phyloP scores from a whole-genome alignment of 2,113 vertebrate species.

The Ivindomyrus marchei region DNA sequence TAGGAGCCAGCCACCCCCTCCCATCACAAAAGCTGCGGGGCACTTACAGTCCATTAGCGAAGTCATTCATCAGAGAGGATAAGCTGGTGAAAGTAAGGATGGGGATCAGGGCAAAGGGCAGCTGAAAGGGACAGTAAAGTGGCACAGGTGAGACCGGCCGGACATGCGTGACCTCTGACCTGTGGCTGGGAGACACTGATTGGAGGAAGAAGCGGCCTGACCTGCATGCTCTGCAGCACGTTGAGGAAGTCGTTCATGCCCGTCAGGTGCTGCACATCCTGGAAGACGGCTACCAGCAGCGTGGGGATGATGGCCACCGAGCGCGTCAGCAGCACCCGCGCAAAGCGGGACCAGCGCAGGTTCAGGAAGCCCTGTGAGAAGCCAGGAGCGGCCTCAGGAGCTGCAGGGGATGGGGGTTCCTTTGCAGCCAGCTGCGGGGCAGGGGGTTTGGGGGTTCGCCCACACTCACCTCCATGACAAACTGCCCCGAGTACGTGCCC shows the following conservation, averaged over 20 bases:
- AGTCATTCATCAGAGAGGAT: conserved; percentile 81
- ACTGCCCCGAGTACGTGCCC: conserved; percentile 93
- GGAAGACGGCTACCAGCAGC: conserved; percentile 80
- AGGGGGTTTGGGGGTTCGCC: neutral
- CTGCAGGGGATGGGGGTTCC: neutral
- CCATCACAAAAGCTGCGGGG: neutral
- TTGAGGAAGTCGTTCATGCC: conserved; percentile 96
- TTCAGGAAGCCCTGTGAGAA: conserved; percentile 79
- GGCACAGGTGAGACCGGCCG: neutral
- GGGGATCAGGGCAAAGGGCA: conserved; percentile 92
- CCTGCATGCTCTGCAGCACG: conserved; percentile 90
- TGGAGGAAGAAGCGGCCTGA: conserved; percentile 34
- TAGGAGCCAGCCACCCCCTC: neutral
- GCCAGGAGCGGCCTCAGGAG: neutral
- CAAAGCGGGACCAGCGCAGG: conserved; percentile 87
- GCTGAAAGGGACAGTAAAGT: conserved; percentile 55
- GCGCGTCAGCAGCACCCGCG: conserved; percentile 80
- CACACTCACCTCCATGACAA: conserved; percentile 93
- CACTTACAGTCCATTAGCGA: conserved; percentile 87
- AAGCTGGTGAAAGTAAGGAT: conserved; percentile 90
- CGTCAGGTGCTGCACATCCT: conserved; percentile 76
- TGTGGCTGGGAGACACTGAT: neutral
- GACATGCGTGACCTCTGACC: neutral
- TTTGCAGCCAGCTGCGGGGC: neutral
- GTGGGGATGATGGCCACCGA: conserved; percentile 84